Base-by-base conservation (phyloP, 2,888 invertebrate genomes). In the Megastigmus dorsalis region DNA sequence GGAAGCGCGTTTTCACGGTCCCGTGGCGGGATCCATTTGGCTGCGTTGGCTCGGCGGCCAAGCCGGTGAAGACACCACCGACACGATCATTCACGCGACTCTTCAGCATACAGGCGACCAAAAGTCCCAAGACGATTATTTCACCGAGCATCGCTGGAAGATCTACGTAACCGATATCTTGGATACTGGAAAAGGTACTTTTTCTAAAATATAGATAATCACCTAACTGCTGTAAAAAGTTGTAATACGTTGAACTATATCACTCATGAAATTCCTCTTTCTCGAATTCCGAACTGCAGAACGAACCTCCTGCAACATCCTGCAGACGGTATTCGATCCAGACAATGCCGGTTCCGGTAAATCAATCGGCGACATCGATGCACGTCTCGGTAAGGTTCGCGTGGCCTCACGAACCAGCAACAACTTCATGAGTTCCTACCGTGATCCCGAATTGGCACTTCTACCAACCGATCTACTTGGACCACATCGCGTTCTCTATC, bases 131-230 rank as follows among this genome's bases (percentile, higher is more conserved):
- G 33, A 67, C 3, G 15, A 26, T 4, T 70, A 60, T 3, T 92
- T 90, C 60, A 94, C 95, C 0, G 91, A 93, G 83, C 96, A 97
- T 84, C 91, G 92, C 68, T 97, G 97, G 97, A 95, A 96, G 84
- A 92, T 97, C 66, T 95, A 93, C 84, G 95, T 95, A 20, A 97
- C 97, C 0, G 97, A 97, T 83, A 94, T 96, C 77, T 92, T 96
- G 52, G 95, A 96, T 82, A 90, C 93, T 0, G 93, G 91, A 79
- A 91, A 91, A 80, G 89, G 89, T 89, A 74, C 20, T 1, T 41
- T n/a, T n/a, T n/a, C n/a, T n/a, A n/a, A n/a, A n/a, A n/a, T n/a
- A n/a, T n/a, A n/a, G n/a, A n/a, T n/a, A n/a, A n/a, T n/a, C n/a
- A n/a, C n/a, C n/a, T n/a, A n/a, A n/a, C n/a, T n/a, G n/a, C n/a